phyloP scores from a whole-genome alignment of 2,888 invertebrate genomes.

The Diaphora mendica region DNA sequence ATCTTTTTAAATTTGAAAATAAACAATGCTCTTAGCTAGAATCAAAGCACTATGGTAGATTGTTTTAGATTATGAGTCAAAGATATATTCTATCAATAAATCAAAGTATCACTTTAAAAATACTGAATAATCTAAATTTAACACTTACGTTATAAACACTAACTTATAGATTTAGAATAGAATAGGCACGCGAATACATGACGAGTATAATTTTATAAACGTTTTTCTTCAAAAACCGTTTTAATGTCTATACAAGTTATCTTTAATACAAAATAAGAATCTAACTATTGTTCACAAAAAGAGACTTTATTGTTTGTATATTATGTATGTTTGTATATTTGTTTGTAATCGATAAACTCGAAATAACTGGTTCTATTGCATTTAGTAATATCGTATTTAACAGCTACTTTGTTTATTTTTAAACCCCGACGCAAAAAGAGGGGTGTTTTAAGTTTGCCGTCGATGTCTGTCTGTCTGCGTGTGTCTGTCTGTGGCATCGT shows the following conservation, averaged over 20 bases:
- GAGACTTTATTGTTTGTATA: no score
- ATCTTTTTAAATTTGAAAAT: slow-evolving; percentile 17
- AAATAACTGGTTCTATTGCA: neutral
- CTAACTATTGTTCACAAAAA: no score
- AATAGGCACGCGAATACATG: neutral
- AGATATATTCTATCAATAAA: slow-evolving; percentile 8
- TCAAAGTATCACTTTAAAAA: slow-evolving; percentile 13
- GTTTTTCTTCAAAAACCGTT: neutral
- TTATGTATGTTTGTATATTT: no score
- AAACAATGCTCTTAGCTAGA: slow-evolving; percentile 7
- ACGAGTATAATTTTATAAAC: neutral
- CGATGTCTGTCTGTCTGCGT: no score
- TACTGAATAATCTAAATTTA: neutral
- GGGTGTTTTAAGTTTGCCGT: no score
- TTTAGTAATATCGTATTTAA: no score
- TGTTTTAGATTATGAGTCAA: slow-evolving; percentile 18
- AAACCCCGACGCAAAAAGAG: no score
- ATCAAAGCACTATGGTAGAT: slow-evolving; percentile 1
- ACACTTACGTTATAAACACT: neutral
- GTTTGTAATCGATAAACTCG: neutral
- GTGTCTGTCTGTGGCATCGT: no score
- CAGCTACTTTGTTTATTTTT: no score
- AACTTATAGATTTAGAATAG: neutral
- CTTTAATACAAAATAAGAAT: no score
- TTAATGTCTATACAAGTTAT: neutral